Conservation (phyloP, 2,113 vertebrate genomes). For the Oncorhynchus tshawytscha region DNA sequence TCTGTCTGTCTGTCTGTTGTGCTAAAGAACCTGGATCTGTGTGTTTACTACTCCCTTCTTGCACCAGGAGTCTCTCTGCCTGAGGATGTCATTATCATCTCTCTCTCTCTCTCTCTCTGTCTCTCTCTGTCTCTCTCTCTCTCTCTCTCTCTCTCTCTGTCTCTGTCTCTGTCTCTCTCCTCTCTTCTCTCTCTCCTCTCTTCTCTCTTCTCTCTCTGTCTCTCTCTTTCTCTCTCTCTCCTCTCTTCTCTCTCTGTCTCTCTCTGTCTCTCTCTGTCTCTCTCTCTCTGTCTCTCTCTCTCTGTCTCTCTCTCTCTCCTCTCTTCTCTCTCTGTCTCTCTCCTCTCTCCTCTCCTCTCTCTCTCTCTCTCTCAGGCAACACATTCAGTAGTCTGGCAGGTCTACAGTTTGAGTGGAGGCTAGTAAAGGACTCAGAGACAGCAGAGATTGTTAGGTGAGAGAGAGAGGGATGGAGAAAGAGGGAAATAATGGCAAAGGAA, state of each 20-base stretch:
- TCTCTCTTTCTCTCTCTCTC: slow-evolving; percentile 4
- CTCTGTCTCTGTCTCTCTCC: no score
- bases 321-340: slow-evolving; percentile 3
- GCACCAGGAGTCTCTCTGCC: slow-evolving; percentile 11
- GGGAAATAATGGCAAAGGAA: neutral
- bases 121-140: slow-evolving; percentile 14
- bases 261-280: slow-evolving; percentile 21
- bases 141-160: slow-evolving; percentile 5
- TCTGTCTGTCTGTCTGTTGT: no score
- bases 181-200: no score
- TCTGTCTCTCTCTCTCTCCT: no score
- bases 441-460: slow-evolving; percentile 31
- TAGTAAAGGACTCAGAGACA: slow-evolving; percentile 56
- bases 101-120: slow-evolving; percentile 7
- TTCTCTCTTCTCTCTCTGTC: slow-evolving; percentile 18
- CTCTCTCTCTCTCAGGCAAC: slow-evolving; percentile 59
- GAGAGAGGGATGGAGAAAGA: neutral
- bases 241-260: neutral
- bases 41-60: neutral
- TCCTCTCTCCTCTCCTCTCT: no score
- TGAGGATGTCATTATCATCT: slow-evolving; percentile 6
- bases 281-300: slow-evolving; percentile 12
- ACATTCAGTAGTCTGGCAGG: slow-evolving; percentile 73
- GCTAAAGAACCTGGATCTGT: no score
- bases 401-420: slow-evolving; percentile 67